Conservation (phyloP, 2,888 invertebrate genomes). For the Epistrophella euchroma region DNA sequence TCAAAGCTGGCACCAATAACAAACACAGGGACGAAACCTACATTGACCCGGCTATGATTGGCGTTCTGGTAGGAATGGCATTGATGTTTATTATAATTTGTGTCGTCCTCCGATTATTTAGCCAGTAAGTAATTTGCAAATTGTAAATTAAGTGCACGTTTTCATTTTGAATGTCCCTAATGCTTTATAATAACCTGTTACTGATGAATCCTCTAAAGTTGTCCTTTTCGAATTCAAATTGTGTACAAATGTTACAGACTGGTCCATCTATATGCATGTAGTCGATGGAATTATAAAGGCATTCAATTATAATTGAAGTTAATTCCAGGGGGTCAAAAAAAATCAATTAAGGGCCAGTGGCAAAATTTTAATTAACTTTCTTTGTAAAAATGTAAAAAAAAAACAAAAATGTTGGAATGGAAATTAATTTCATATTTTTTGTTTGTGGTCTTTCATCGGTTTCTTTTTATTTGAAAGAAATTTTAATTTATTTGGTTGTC, state of each 20-base stretch:
- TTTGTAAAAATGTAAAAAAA: neutral
- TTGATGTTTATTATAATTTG: slow-evolving; percentile 97
- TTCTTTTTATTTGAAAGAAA: neutral
- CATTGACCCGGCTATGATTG: slow-evolving; percentile 95
- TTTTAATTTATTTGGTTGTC: slow-evolving; percentile 20
- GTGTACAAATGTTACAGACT: neutral
- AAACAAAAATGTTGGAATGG: neutral
- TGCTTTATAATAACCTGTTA: neutral
- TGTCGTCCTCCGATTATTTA: slow-evolving; percentile 95
- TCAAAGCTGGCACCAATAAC: slow-evolving; percentile 84
- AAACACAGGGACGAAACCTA: slow-evolving; percentile 88
- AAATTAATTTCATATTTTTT: slow-evolving; percentile 14
- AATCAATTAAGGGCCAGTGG: slow-evolving; percentile 6
- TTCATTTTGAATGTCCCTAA: slow-evolving; percentile 23
- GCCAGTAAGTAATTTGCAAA: slow-evolving; percentile 88
- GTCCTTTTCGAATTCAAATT: slow-evolving; percentile 7
- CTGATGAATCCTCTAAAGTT: neutral
- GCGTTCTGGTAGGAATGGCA: slow-evolving; percentile 94
- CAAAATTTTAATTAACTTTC: slow-evolving; percentile 29
- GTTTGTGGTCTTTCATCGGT: neutral
- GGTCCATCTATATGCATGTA: neutral
- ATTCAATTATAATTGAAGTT: neutral
- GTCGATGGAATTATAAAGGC: neutral
- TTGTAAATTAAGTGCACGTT: slow-evolving; percentile 42
- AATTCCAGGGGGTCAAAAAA: neutral